Evolutionary conservation across 2,797 vertebrate species (phyloP).

Genomic region (Coregonus suidteri): DNA sequence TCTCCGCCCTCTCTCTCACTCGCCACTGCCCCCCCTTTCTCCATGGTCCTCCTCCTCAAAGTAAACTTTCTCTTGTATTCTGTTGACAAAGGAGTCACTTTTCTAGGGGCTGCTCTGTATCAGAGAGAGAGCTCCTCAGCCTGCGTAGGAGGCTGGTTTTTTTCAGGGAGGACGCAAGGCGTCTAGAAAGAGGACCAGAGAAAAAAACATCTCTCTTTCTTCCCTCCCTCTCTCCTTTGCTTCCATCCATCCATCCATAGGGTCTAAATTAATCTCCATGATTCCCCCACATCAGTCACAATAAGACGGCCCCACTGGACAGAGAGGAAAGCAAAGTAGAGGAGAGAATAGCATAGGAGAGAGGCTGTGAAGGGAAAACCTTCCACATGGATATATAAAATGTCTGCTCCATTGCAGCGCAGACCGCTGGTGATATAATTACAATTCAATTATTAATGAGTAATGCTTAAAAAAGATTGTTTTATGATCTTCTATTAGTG

Average conservation of each 20-base stretch:
- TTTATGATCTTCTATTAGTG: slow-evolving; percentile 89
- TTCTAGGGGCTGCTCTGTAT: slow-evolving; percentile 25
- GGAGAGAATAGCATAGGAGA: slow-evolving; percentile 29
- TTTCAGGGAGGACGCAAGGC: neutral
- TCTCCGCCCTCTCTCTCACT: neutral
- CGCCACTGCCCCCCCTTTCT: neutral
- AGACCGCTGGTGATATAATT: slow-evolving; percentile 85
- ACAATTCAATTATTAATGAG: slow-evolving; percentile 93
- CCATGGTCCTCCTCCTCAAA: slow-evolving; percentile 22
- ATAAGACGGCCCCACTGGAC: slow-evolving; percentile 40
- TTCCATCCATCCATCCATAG: slow-evolving; percentile 23
- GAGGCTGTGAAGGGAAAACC: slow-evolving; percentile 43
- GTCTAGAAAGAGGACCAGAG: neutral
- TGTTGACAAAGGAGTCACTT: slow-evolving; percentile 26
- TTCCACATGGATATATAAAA: slow-evolving; percentile 73
- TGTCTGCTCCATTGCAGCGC: slow-evolving; percentile 64
- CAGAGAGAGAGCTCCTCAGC: neutral
- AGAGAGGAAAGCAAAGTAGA: slow-evolving; percentile 43
- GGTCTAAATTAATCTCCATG: slow-evolving; percentile 55
- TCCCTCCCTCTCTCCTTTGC: neutral
- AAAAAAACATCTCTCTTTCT: neutral
- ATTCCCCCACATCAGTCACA: slow-evolving; percentile 58
- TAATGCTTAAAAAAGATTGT: slow-evolving; percentile 89
- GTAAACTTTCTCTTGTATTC: slow-evolving; percentile 34
- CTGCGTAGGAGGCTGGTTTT: neutral